Conservation (phyloP, 2,113 vertebrate species). For the Alethe diademata region DNA sequence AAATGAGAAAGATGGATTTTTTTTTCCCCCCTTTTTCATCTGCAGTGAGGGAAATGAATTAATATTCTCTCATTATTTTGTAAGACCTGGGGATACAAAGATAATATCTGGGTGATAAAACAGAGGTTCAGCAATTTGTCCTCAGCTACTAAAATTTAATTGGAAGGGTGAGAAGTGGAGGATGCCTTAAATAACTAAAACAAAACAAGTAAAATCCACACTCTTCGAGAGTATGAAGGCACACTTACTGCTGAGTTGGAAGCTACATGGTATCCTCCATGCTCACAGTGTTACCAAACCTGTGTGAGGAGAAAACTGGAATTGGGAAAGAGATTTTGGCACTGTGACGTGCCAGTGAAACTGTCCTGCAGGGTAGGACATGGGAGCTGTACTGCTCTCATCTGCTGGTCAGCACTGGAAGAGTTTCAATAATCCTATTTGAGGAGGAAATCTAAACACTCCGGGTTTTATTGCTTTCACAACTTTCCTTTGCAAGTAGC, state of each 20-base stretch:
- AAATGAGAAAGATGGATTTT: not conserved
- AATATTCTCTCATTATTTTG: not conserved
- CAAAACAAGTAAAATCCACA: not conserved
- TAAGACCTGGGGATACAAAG: not conserved
- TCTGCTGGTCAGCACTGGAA: not conserved
- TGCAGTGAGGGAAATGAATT: not conserved
- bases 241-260: not conserved
- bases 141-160: not conserved
- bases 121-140: conserved; percentile 15
- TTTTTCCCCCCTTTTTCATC: not conserved
- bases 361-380: not conserved
- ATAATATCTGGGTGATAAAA: conserved; percentile 16
- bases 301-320: not conserved
- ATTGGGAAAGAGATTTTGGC: not conserved
- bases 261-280: not conserved
- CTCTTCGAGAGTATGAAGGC: accelerated
- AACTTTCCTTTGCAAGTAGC: not conserved
- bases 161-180: not conserved
- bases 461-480: not conserved
- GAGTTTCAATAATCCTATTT: not conserved
- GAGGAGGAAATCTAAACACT: not conserved
- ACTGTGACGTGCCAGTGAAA: not conserved
- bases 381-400: not conserved
- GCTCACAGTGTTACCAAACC: not conserved
- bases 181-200: not conserved